These are phyloP conservation scores for Megalops atlanticus DNA, from an alignment of 2,113 vertebrate genomes.

Conservation along the genomic window DNA sequence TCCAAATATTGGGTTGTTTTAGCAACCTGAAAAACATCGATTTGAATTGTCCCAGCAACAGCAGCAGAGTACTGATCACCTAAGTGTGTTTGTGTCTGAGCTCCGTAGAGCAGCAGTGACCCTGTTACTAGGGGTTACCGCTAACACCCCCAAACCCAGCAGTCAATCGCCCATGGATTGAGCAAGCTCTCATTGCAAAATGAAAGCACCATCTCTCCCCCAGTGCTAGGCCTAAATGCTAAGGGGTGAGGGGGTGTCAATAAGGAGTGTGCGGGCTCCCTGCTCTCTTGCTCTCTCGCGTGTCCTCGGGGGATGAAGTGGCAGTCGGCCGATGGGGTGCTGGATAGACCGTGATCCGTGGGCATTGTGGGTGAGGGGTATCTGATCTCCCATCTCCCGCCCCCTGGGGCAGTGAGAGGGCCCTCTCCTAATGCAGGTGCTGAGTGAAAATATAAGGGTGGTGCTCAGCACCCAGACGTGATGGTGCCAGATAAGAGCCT, in stretches of 20 bases:
- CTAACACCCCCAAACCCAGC: not conserved
- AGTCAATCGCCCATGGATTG: not conserved
- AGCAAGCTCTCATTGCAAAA: not conserved
- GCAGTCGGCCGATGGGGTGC: not conserved
- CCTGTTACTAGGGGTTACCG: too few species aligned
- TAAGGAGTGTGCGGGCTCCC: not conserved
- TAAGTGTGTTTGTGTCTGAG: too few species aligned
- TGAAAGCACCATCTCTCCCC: not conserved
- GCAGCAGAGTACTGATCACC: too few species aligned
- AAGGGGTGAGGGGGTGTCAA: not conserved
- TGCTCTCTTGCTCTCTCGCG: not conserved
- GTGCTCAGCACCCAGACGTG: slow-evolving; percentile 66
- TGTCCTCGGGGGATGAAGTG: not conserved
- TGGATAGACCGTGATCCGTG: not conserved
- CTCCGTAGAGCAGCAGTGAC: not conserved
- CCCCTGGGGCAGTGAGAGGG: slow-evolving; percentile 11
- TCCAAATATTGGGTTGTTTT: not conserved
- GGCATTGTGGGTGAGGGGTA: slow-evolving; percentile 3
- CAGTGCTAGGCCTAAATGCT: not conserved
- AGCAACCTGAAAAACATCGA: not conserved
- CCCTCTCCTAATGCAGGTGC: slow-evolving; percentile 67
- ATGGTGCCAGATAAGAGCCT: slow-evolving; percentile 76
- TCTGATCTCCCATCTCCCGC: slow-evolving; percentile 18
- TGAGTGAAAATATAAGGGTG: slow-evolving; percentile 68
- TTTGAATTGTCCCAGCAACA: too few species aligned